Evolutionary conservation across 2,797 vertebrate species (phyloP).

Genomic region (Sebastiscus albofasciatus): DNA sequence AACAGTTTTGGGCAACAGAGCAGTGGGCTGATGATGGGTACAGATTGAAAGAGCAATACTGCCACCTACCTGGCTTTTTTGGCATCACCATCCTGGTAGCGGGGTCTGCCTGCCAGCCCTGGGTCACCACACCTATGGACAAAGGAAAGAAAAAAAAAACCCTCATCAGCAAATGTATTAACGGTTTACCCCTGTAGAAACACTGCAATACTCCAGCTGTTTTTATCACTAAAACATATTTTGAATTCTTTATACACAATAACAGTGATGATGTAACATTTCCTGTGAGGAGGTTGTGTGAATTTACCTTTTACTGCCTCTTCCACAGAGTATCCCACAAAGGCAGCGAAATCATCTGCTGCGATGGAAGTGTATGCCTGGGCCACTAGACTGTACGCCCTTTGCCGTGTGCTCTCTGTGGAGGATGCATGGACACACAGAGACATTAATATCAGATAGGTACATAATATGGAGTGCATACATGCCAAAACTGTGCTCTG

Average conservation of each 20-base stretch:
- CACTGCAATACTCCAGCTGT: too few relatives aligned
- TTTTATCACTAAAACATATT: not conserved
- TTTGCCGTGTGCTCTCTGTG: slow-evolving; percentile 88
- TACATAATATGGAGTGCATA: not conserved
- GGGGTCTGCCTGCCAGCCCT: slow-evolving; percentile 97
- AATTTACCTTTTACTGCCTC: slow-evolving; percentile 94
- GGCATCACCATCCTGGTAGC: slow-evolving; percentile 96
- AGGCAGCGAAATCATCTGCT: slow-evolving; percentile 94
- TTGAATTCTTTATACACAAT: not conserved
- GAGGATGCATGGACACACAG: not conserved
- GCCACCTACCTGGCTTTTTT: slow-evolving; percentile 95
- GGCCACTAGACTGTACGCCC: slow-evolving; percentile 93
- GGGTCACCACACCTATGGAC: slow-evolving; percentile 89
- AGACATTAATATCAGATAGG: not conserved
- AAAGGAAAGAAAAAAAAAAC: not conserved
- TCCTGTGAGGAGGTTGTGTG: not conserved
- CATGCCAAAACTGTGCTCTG: not conserved
- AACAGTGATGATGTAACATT: not conserved
- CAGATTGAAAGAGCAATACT: slow-evolving; percentile 54
- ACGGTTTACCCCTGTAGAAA: not conserved
- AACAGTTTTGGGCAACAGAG: not conserved
- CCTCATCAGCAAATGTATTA: not conserved
- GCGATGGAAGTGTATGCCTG: slow-evolving; percentile 97
- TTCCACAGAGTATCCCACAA: slow-evolving; percentile 95
- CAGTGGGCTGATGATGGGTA: not conserved